Evolutionary conservation across 2,888 invertebrate genomes (phyloP), one percentile per base, ranked within the genome.

Genomic region (Drosophila paramelanica): DNA sequence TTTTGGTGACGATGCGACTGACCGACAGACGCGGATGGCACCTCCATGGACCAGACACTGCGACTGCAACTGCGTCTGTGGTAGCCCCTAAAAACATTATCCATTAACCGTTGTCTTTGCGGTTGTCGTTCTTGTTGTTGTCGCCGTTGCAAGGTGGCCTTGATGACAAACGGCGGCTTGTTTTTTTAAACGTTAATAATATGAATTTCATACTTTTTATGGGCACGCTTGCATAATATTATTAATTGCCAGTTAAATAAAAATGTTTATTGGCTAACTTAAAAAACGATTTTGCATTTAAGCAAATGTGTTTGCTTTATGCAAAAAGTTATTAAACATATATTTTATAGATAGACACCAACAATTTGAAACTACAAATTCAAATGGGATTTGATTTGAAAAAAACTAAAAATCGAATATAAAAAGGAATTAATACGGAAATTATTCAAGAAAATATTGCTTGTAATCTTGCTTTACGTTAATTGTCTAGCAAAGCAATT

Each of bases 151-250:
- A 77, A 52, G 68, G 73, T 77, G 75, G 75, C 77, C 84, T 82
- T 86, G 84, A 76, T 86, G 81, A 86, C 81, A 82, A 82, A 83
- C 84, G 76, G 76, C 87, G 76, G 84, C 87, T 70, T 81, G 84
- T 83, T 87, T 67, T 31, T 58, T 82, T 67, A 58, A 66, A 50
- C 84, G 84, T 78, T 86, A 81, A 86, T 86, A 78, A 82, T 86
- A 86, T 81, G 78, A 67, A 81, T 78, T 78, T 78, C 73, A 76
- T 72, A 83, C 51, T 36, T 46, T 73, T 59, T 53, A 51, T 51
- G 20, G 51, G 10, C 27, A 17, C 39, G 20, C 50, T 47, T 43
- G 27, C 62, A 27, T 57, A 65, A 77, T 60, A 57, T 61, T 25
- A 65, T 73, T 53, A 56, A 70, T 71, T 72, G 59, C 36, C 14